Evolutionary conservation across 2,113 vertebrate genomes (phyloP).

Genomic region (Ophiodon elongatus): DNA sequence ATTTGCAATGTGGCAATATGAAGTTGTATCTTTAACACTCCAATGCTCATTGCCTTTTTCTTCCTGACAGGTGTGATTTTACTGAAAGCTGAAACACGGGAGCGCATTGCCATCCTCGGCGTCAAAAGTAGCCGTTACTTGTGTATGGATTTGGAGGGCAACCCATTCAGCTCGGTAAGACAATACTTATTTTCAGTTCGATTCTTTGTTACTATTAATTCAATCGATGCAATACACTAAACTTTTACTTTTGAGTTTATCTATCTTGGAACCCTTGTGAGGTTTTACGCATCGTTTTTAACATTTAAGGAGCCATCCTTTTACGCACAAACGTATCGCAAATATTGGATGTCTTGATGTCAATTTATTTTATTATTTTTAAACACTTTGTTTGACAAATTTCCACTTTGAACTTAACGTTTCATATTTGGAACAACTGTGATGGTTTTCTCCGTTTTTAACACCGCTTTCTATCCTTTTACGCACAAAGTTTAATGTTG

Average conservation of each 20-base stretch:
- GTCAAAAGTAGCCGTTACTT: slow-evolving; percentile 91
- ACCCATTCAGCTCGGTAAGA: slow-evolving; percentile 93
- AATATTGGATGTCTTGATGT: neutral
- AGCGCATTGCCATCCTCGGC: slow-evolving; percentile 90
- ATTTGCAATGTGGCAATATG: neutral
- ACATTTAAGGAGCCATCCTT: neutral
- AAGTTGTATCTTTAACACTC: neutral
- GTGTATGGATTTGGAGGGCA: slow-evolving; percentile 91
- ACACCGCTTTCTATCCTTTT: neutral
- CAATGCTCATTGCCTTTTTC: neutral
- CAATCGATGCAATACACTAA: accelerated
- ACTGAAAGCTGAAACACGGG: slow-evolving; percentile 89
- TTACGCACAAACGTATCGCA: slow-evolving; percentile 14
- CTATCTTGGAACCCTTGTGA: neutral
- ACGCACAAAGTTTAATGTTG: neutral
- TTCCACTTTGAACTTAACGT: neutral
- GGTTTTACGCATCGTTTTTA: slow-evolving; percentile 38
- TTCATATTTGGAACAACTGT: neutral
- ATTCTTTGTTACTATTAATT: neutral
- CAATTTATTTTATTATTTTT: neutral
- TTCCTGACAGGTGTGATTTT: slow-evolving; percentile 87
- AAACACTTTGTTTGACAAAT: neutral
- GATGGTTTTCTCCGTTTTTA: neutral
- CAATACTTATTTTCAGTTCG: neutral
- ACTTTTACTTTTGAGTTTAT: neutral